Base-by-base conservation (phyloP, 2,113 vertebrate species). In the Stictonetta naevosa region DNA sequence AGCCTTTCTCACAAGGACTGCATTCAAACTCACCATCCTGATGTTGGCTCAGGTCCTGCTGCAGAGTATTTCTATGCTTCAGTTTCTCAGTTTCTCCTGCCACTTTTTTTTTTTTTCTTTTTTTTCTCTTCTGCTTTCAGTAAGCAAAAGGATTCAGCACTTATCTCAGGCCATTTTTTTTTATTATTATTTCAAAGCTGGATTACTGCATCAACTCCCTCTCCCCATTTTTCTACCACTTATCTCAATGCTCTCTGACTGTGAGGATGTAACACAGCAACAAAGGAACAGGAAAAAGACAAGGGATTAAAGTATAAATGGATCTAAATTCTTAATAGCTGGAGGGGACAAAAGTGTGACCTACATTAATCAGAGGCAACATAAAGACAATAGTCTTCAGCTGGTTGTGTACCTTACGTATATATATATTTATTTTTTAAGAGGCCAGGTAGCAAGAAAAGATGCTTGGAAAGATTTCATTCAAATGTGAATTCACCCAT, bases 261-360 rank as follows among this genome's bases (percentile, higher is more conserved):
- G 87, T 77, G 84, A 96, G 81, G 92, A 91, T 94, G 81, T 92
- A 94, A 84, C 44, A 87, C 36, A 79, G 83, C 86, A 94, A 84
- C 80, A 95, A 94, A 93, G 59, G 50, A 84, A 50, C 11, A 46
- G 69, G 83, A 87, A 95, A 90, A 95, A 96, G 38, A 56, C 56
- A 69, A 79, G 74, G 63, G 91, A 96, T 95, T 96, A 95, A 86
- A 87, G 71, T 79, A 91, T 82, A 93, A 94, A 93, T 82, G 83
- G 69, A 71, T 95, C 88, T 95, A 96, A 94, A 93, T 91, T 76
- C 91, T 88, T 93, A 82, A 76, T 66, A 91, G 85, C 66, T 90
- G 62, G 19, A 96, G 88, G 80, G 56, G 72, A 89, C 53, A 58
- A 84, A 93, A 94, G 58, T 72, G 86, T 86, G 76, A 86, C 83